phyloP scores from a whole-genome alignment of 1,140 invertebrate species.

The Polypedilum vanderplanki region DNA sequence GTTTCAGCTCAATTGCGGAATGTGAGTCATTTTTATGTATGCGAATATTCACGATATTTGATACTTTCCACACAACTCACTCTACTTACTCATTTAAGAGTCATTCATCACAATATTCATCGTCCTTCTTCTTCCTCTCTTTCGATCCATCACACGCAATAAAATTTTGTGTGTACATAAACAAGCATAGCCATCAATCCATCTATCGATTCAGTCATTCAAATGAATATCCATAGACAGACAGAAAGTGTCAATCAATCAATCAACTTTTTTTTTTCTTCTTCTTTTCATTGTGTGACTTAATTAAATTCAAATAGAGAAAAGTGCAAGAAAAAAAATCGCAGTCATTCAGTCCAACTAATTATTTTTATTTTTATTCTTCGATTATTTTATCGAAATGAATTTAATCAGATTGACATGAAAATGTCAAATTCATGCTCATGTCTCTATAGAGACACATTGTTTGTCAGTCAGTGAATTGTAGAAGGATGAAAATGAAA shows the following conservation, averaged over 20 bases:
- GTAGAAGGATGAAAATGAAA: neutral
- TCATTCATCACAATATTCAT: neutral
- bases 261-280: constrained; percentile 2
- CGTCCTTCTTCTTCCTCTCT: neutral
- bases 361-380: neutral
- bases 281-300: neutral
- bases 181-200: neutral
- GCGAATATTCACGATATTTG: too few relatives aligned
- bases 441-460: too few relatives aligned
- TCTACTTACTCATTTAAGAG: neutral
- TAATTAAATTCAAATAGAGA: neutral
- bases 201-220: neutral
- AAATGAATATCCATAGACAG: neutral
- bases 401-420: constrained; percentile 28
- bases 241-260: constrained; percentile 26
- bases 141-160: neutral
- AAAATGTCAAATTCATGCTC: constrained; percentile 22
- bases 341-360: neutral
- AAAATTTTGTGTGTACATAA: neutral
- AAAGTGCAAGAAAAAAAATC: neutral
- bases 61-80: too few relatives aligned
- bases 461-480: neutral
- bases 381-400: neutral
- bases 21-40: too few relatives aligned
- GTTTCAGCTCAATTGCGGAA: neutral